These are phyloP conservation scores for Diplazon laetatorius DNA, from an alignment of 2,888 invertebrate genomes.

Conservation along the genomic window DNA sequence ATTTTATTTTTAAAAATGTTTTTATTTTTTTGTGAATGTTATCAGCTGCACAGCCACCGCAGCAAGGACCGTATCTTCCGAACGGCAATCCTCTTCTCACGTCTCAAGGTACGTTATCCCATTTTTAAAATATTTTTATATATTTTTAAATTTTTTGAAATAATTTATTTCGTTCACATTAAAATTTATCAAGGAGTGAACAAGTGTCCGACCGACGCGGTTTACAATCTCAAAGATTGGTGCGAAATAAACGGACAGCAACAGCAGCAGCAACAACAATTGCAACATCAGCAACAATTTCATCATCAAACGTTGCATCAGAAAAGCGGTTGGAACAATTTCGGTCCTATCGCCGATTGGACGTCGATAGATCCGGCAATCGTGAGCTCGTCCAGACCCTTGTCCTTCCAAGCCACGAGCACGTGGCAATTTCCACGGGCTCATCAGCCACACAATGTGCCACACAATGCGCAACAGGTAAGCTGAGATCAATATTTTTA, in stretches of 20 bases:
- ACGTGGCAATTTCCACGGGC: constrained; percentile 81
- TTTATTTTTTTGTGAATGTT: constrained; percentile 61
- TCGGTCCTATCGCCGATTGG: constrained; percentile 89
- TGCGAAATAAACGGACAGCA: constrained; percentile 79
- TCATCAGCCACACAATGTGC: constrained; percentile 78
- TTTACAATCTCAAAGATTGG: constrained; percentile 84
- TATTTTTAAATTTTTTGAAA: neutral
- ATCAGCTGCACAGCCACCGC: constrained; percentile 77
- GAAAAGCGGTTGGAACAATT: constrained; percentile 80
- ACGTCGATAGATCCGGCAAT: constrained; percentile 97
- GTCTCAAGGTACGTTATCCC: constrained; percentile 76
- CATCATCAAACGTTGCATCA: constrained; percentile 81
- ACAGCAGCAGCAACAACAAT: constrained; percentile 69
- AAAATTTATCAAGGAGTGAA: constrained; percentile 73
- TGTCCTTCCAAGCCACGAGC: constrained; percentile 80
- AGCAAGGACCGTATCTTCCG: constrained; percentile 79
- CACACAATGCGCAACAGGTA: constrained; percentile 81
- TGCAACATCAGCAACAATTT: constrained; percentile 80
- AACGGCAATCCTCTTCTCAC: constrained; percentile 79
- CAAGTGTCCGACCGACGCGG: constrained; percentile 78
- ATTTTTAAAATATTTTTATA: neutral
- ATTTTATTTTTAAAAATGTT: constrained; percentile 17
- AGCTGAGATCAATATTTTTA: neutral
- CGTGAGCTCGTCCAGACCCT: constrained; percentile 88
- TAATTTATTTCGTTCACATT: neutral